Conservation (phyloP, 2,888 invertebrate species). For the Barypeithes pellucidus region DNA sequence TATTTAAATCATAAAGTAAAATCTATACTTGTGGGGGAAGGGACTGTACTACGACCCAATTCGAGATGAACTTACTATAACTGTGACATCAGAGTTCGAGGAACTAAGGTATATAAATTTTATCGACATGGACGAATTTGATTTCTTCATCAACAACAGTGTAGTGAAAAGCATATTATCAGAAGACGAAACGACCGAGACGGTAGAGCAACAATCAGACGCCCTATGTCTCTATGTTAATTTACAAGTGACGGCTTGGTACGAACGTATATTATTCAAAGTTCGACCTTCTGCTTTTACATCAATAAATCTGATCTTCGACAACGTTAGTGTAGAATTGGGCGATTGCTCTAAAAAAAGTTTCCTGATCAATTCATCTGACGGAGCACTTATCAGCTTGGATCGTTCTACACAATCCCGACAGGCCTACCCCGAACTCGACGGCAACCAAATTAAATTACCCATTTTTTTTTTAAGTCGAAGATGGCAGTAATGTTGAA, state of each 20-base stretch:
- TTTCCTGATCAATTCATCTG: neutral
- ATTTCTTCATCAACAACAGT: neutral
- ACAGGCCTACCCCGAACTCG: neutral
- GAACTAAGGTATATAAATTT: neutral
- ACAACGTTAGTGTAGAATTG: neutral
- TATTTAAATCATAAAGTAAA: neutral
- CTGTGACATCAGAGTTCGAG: neutral
- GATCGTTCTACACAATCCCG: neutral
- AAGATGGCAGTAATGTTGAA: neutral
- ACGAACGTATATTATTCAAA: no score
- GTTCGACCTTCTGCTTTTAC: no score
- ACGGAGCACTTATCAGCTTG: neutral
- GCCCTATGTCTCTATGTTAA: neutral
- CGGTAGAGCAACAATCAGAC: neutral
- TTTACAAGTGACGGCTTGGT: neutral
- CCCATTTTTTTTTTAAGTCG: constrained; percentile 8
- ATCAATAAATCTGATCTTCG: neutral
- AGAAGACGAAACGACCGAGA: neutral
- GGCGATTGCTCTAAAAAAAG: constrained; percentile 3
- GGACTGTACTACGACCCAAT: neutral
- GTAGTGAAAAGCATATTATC: no score
- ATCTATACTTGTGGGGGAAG: neutral
- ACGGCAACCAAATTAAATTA: neutral
- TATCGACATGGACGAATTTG: neutral
- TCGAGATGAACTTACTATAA: neutral